Evolutionary conservation across 2,113 vertebrate genomes (phyloP).

Genomic region (Callithrix jacchus): DNA sequence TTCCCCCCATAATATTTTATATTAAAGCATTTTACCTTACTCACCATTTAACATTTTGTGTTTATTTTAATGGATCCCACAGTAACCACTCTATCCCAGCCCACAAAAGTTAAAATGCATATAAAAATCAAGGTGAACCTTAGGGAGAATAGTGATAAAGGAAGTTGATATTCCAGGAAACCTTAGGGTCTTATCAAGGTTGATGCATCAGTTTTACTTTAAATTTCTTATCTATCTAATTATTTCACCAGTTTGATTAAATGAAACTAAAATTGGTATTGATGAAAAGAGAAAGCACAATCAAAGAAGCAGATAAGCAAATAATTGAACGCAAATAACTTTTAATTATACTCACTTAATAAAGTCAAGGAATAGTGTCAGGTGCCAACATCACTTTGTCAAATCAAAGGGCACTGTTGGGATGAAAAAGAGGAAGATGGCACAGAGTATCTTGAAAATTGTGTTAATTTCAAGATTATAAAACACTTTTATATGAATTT

Average conservation of each 20-base stretch:
- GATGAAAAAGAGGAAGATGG: conserved; percentile 22
- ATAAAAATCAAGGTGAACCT: conserved; percentile 58
- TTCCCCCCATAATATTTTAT: conserved; percentile 37
- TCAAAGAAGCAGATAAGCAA: conserved; percentile 75
- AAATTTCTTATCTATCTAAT: conserved; percentile 76
- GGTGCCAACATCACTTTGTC: conserved; percentile 66
- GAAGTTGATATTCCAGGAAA: conserved; percentile 48
- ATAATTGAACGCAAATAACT: conserved; percentile 74
- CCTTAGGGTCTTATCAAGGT: conserved; percentile 61
- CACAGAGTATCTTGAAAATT: conserved; percentile 14
- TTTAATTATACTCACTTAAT: conserved; percentile 73
- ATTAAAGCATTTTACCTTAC: conserved; percentile 28
- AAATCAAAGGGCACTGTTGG: conserved; percentile 43
- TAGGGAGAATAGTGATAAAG: conserved; percentile 22
- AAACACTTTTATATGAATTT: conserved; percentile 11
- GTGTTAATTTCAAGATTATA: conserved; percentile 32
- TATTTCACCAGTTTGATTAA: conserved; percentile 73
- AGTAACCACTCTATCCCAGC: neutral
- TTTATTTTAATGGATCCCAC: conserved; percentile 40
- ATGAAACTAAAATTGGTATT: conserved; percentile 72
- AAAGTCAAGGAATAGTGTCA: conserved; percentile 69
- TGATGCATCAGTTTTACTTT: conserved; percentile 64
- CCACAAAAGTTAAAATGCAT: neutral
- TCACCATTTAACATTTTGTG: conserved; percentile 25
- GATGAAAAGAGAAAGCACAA: conserved; percentile 76